phyloP scores from a whole-genome alignment of 2,888 invertebrate genomes.

The Agrenia bidenticulata region DNA sequence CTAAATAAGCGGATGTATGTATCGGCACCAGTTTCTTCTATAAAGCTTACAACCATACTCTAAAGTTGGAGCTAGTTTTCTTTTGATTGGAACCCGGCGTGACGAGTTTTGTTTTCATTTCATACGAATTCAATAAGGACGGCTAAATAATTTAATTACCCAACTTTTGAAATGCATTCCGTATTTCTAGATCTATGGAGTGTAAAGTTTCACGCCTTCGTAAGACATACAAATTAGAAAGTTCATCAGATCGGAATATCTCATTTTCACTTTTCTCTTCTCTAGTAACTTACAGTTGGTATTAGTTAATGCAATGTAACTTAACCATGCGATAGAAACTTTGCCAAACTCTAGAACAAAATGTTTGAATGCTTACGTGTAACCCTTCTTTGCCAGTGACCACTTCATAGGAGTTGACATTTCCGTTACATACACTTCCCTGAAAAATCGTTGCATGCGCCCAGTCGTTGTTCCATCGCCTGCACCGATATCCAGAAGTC shows the following conservation, averaged over 20 bases:
- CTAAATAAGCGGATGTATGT: background rate
- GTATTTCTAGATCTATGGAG: background rate
- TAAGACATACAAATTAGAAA: slow-evolving; percentile 3
- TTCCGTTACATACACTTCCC: slow-evolving; percentile 82
- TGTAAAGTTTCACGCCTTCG: slow-evolving; percentile 2
- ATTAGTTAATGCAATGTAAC: slow-evolving; percentile 2
- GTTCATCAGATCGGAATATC: background rate
- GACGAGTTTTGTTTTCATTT: slow-evolving; percentile 9
- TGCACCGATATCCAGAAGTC: slow-evolving; percentile 80
- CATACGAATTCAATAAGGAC: slow-evolving; percentile 1
- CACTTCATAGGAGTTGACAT: slow-evolving; percentile 86
- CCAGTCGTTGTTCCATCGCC: slow-evolving; percentile 93
- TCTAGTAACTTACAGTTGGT: background rate
- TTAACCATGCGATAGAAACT: background rate
- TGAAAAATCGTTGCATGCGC: slow-evolving; percentile 72
- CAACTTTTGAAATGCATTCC: background rate
- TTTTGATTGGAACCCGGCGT: background rate
- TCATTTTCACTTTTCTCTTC: slow-evolving; percentile 2
- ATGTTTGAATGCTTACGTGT: too few relatives aligned
- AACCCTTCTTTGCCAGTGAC: slow-evolving; percentile 65
- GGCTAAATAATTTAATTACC: slow-evolving; percentile 9
- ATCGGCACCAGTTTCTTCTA: background rate
- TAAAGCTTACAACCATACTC: background rate
- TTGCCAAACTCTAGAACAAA: slow-evolving; percentile 24
- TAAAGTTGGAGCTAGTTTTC: background rate